These are phyloP conservation scores for Tachuris rubrigastra DNA, from an alignment of 2,113 vertebrate species.

Conservation along the genomic window DNA sequence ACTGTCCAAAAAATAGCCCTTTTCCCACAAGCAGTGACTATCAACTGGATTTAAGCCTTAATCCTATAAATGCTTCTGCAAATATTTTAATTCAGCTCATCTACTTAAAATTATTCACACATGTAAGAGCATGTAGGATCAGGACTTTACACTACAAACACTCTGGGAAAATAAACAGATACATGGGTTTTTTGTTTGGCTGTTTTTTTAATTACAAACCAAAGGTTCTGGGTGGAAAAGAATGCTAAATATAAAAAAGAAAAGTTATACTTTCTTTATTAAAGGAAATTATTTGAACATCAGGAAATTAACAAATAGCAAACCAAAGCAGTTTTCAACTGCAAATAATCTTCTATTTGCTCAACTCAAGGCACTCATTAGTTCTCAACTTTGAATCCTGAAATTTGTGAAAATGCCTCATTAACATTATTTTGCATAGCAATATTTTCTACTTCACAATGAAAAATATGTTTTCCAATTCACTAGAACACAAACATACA, in stretches of 20 bases:
- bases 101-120: conserved; percentile 22
- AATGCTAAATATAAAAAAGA: background rate
- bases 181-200: background rate
- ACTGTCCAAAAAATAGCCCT: background rate
- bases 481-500: background rate
- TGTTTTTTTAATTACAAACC: background rate
- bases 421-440: background rate
- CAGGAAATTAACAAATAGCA: background rate
- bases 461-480: background rate
- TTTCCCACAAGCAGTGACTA: background rate
- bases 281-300: background rate
- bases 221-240: background rate
- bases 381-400: background rate
- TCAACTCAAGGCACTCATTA: background rate
- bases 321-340: background rate
- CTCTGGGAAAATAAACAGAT: background rate
- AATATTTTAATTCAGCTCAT: conserved; percentile 37
- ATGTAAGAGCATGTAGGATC: background rate
- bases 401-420: background rate
- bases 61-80: conserved; percentile 28
- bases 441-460: background rate
- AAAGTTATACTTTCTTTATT: background rate
- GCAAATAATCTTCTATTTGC: fast-evolving
- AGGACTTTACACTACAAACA: background rate
- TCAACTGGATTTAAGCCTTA: background rate